Evolutionary conservation across 2,888 invertebrate genomes (phyloP), one percentile per base, ranked within the genome.

Genomic region (Diogma glabrata): DNA sequence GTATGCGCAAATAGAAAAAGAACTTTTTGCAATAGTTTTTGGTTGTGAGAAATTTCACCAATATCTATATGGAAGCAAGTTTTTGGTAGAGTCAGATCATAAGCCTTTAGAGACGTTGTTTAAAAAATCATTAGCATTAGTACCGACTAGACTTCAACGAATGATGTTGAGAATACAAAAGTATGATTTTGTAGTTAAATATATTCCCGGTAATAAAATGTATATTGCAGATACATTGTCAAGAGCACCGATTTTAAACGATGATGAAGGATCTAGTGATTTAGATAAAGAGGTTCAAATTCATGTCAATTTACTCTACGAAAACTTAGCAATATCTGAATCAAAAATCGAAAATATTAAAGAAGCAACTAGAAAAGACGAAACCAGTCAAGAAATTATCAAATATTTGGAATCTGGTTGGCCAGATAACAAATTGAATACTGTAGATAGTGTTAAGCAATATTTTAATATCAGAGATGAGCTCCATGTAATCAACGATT

Each of bases 391-490:
- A 12, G 33, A 33, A 33, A 33, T 33, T 33, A 3, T 2, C 16
- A 33, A 33, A 33, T 10, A 33, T 2, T 33, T 33, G 16, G 33
- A 33, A 3, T 23, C 17, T 36, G 16, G 45, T 33, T 24, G 38
- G 28, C 14, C 22, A n/a, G 28, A 22, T 12, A 33, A 33, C 12
- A 33, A 33, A 33, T 33, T 16, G 12, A 33, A 16, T 3, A 33
- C 5, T 33, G 12, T 3, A 3, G 33, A 12, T 12, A 33, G 33
- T 12, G 33, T 33, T 10, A 33, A 16, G 50, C 49, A 52, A 17
- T 55, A 51, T 46, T 57, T 23, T 38, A 51, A 47, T 9, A 52
- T 54, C 16, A 49, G 52, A 23, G 52, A 52, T 4, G 53, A 57
- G 24, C n/a, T 56, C 8, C 51, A 50, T 7, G 49, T 54, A 12